Evolutionary conservation across 2,797 vertebrate genomes (phyloP).

Genomic region (Muraenolepis orangiensis): DNA sequence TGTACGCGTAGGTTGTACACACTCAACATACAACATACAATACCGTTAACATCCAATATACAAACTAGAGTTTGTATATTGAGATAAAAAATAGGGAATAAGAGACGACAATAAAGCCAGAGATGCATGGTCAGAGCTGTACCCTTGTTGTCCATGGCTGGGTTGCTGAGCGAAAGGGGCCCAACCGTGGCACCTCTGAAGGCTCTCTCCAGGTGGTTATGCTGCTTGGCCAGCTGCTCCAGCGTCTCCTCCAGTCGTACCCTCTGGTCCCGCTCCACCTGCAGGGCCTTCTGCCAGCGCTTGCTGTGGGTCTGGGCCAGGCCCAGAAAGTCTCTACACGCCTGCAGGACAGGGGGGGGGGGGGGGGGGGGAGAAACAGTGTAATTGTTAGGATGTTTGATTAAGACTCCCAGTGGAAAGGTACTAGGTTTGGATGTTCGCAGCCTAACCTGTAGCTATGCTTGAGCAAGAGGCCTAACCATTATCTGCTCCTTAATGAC

Average conservation of each 20-base stretch:
- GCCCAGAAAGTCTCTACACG: slow-evolving; percentile 88
- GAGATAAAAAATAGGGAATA: too few species aligned
- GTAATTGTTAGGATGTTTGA: not conserved
- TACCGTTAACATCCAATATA: too few species aligned
- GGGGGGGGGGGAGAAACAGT: not conserved
- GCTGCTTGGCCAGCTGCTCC: slow-evolving; percentile 95
- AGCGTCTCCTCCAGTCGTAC: slow-evolving; percentile 92
- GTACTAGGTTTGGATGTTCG: not conserved
- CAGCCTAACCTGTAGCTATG: not conserved
- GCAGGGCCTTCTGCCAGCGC: slow-evolving; percentile 94
- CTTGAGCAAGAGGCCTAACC: not conserved
- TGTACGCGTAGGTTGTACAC: not conserved
- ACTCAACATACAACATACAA: not conserved
- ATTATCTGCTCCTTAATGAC: not conserved
- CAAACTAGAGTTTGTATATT: too few species aligned
- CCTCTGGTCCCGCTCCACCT: slow-evolving; percentile 88
- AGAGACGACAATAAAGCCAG: not conserved
- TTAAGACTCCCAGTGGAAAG: not conserved
- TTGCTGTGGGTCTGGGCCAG: slow-evolving; percentile 90
- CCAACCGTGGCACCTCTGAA: slow-evolving; percentile 92
- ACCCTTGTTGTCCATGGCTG: slow-evolving; percentile 78
- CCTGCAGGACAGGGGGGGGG: slow-evolving; percentile 65
- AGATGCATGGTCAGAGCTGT: slow-evolving; percentile 1
- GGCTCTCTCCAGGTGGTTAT: slow-evolving; percentile 93
- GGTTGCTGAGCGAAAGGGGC: slow-evolving; percentile 71